Conservation (phyloP, 2,113 vertebrate genomes). For the Bombycilla garrulus region DNA sequence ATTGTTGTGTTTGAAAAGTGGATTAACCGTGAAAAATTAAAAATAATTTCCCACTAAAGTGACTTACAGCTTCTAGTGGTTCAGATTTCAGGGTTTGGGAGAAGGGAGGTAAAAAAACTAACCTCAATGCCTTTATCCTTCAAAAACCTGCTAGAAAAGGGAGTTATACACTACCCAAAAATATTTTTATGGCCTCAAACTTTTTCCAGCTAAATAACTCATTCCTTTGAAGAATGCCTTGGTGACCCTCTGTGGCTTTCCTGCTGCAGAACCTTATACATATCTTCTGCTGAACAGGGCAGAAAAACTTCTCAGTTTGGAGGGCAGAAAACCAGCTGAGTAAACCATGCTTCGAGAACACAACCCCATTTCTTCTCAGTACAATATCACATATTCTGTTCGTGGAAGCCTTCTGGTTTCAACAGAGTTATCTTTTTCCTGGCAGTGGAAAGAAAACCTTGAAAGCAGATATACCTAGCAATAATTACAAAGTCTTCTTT, state of each 20-base stretch:
- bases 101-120: neutral
- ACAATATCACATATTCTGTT: neutral
- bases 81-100: neutral
- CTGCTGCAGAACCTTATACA: neutral
- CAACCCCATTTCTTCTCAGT: slow-evolving; percentile 15
- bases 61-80: neutral
- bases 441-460: neutral
- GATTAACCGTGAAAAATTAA: neutral
- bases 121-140: neutral
- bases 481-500: neutral
- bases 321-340: neutral
- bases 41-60: neutral
- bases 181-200: neutral
- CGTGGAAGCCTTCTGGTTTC: slow-evolving; percentile 16
- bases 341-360: slow-evolving; percentile 32
- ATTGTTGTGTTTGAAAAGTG: neutral
- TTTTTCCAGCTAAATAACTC: neutral
- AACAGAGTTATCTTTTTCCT: neutral
- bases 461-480: neutral
- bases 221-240: neutral
- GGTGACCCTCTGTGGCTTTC: neutral
- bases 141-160: neutral
- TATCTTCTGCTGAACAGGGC: slow-evolving; percentile 2
- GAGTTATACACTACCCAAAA: neutral
- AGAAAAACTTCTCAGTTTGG: neutral